A percentile compares a stretch with the other conserved stretches of the same genome.
Conservation (phyloP, 2,888 invertebrate species). For the Cheilosia scutellata region DNA sequence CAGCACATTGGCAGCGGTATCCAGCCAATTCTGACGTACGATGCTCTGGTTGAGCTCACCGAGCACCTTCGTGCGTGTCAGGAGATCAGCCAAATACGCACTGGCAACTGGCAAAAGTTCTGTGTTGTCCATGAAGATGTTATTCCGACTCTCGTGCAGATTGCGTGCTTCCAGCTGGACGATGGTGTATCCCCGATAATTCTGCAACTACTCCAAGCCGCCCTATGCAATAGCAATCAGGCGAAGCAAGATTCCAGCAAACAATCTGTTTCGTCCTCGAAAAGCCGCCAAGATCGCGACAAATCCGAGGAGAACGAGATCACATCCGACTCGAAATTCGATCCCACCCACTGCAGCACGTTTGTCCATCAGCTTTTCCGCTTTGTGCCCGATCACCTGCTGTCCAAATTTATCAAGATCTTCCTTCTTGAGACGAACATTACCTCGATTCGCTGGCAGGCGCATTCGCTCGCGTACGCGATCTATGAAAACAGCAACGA, state of each 20-base stretch:
- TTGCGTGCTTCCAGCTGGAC: conserved; percentile 92
- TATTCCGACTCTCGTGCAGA: conserved; percentile 92
- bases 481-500: conserved; percentile 93
- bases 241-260: conserved; percentile 80
- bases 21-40: conserved; percentile 89
- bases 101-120: conserved; percentile 97
- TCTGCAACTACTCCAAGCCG: conserved; percentile 94
- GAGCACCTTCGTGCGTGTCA: conserved; percentile 97
- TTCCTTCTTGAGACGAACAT: conserved; percentile 97
- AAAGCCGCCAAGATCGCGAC: conserved; percentile 87
- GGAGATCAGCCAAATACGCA: conserved; percentile 95
- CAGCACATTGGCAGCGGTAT: conserved; percentile 77
- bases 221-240: conserved; percentile 88
- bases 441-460: conserved; percentile 97
- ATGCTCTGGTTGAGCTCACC: conserved; percentile 96
- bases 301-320: conserved; percentile 88
- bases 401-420: conserved; percentile 91
- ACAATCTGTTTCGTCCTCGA: conserved; percentile 85
- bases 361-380: conserved; percentile 90
- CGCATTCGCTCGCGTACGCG: conserved; percentile 93
- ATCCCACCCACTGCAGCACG: conserved; percentile 88
- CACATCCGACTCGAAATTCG: conserved; percentile 86
- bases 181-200: conserved; percentile 96
- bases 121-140: conserved; percentile 90
- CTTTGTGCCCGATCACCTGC: conserved; percentile 85